A percentile compares a stretch with the other conserved stretches of the same genome.
phyloP scores from a whole-genome alignment of 2,888 invertebrate genomes.

The Gymnoscelis rufifasciata region DNA sequence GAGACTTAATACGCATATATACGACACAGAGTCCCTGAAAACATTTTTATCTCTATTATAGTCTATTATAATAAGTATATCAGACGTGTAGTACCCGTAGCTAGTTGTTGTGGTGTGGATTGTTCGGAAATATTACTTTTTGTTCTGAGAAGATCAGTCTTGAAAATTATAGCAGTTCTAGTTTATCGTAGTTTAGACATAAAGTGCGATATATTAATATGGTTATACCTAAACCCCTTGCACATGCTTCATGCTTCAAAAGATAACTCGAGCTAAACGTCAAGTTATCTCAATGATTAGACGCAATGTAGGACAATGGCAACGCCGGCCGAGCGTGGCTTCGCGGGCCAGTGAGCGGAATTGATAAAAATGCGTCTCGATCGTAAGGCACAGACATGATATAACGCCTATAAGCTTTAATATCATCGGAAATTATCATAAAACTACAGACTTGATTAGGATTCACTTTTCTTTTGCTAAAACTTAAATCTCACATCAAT shows the following conservation, averaged over 20 bases:
- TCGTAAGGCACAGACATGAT: constrained; percentile 10
- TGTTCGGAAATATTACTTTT: no score
- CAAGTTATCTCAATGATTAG: constrained; percentile 4
- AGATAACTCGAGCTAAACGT: neutral
- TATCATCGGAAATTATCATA: constrained; percentile 2
- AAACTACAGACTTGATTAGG: constrained; percentile 14
- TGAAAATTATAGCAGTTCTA: no score
- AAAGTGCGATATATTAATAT: no score
- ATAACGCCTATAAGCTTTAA: neutral
- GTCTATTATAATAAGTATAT: no score
- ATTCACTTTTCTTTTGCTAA: constrained; percentile 1
- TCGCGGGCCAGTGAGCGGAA: constrained; percentile 8
- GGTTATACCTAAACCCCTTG: neutral
- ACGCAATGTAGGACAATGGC: constrained; percentile 2
- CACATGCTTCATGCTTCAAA: neutral
- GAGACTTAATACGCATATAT: no score
- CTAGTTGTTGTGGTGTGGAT: no score
- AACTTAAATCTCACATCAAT: neutral
- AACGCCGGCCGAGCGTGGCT: neutral
- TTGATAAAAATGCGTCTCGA: constrained; percentile 17
- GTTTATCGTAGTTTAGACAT: no score
- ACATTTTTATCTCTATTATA: no score
- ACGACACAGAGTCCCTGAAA: no score
- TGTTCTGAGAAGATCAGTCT: no score
- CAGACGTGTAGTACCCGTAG: no score